Conservation (phyloP, 2,888 invertebrate species). For the Meghimatium bilineatum region DNA sequence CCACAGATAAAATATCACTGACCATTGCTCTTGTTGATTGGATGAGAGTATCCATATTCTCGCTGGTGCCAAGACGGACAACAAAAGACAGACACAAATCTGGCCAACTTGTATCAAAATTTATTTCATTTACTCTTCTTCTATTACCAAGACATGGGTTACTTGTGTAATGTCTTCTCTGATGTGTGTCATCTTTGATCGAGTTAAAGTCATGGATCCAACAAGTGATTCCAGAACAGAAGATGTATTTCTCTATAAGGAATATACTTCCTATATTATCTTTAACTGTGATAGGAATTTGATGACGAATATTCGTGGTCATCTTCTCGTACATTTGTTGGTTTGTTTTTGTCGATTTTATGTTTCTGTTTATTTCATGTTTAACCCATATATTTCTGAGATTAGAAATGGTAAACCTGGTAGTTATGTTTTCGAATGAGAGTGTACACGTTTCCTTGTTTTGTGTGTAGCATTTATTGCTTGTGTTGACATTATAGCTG, state of each 20-base stretch:
- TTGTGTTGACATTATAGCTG: background rate
- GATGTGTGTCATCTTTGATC: background rate
- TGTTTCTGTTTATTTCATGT: background rate
- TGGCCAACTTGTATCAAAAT: background rate
- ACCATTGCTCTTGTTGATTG: background rate
- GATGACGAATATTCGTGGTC: background rate
- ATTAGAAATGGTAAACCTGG: background rate
- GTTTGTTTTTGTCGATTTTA: background rate
- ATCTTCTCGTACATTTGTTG: background rate
- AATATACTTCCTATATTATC: background rate
- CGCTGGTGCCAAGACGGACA: background rate
- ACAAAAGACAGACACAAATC: conserved; percentile 1
- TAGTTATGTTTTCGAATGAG: background rate
- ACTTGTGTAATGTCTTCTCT: too few species aligned
- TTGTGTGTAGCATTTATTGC: background rate
- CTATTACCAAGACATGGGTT: background rate
- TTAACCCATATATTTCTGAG: background rate
- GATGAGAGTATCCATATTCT: background rate
- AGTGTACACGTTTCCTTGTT: background rate
- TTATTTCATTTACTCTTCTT: too few species aligned
- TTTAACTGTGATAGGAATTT: background rate
- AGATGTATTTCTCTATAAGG: background rate
- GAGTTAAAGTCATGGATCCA: too few species aligned
- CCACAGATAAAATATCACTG: background rate
- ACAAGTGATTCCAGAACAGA: background rate